Percentiles rank a stretch among this genome's conserved stretches.
phyloP scores from a whole-genome alignment of 2,888 invertebrate genomes.

The Vesta saturnalis region DNA sequence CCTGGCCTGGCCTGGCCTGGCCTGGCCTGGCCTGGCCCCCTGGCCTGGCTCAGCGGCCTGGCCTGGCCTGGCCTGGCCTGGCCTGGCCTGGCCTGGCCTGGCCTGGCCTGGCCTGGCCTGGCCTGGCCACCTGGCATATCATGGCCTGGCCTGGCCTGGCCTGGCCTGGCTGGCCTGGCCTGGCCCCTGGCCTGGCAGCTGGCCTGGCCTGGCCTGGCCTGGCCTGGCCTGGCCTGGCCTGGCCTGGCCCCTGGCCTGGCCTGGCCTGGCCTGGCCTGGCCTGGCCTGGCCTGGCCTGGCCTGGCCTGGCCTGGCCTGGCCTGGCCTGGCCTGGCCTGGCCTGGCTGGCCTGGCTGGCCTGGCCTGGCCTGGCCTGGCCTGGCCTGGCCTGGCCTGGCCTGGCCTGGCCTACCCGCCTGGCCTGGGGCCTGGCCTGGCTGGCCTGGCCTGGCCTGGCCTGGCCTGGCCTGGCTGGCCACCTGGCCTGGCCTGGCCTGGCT shows the following conservation, averaged over 20 bases:
- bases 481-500: not conserved
- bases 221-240: not conserved
- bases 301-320: not conserved
- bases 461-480: not conserved
- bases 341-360: not conserved
- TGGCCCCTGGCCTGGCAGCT: not conserved
- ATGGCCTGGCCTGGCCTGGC: not conserved
- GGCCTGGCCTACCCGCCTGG: not conserved
- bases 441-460: not conserved
- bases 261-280: not conserved
- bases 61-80: constrained; percentile 5
- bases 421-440: not conserved
- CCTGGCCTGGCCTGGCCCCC: not conserved
- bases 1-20: not conserved
- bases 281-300: not conserved
- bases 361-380: not conserved
- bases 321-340: not conserved
- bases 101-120: not conserved
- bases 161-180: not conserved
- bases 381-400: not conserved
- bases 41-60: not conserved
- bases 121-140: not conserved
- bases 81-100: not conserved
- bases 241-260: not conserved
- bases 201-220: not conserved